Conservation (phyloP, 1,140 invertebrate species). For the Leptonema lineaticorne region DNA sequence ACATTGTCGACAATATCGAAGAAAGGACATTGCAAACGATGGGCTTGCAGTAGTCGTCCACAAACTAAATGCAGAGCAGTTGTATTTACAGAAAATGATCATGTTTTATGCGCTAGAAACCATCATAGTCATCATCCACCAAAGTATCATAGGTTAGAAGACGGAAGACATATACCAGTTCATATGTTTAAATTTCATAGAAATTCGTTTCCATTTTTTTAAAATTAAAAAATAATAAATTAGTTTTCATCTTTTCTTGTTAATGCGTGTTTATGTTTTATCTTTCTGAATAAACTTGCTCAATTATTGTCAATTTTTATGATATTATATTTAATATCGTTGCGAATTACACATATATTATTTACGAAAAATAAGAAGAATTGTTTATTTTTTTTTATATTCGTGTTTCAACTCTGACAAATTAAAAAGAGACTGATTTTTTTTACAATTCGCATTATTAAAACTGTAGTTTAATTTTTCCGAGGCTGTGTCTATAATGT, state of each 20-base stretch:
- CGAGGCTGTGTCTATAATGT: too few species aligned
- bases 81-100: constrained; percentile 30
- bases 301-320: background rate
- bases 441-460: too few species aligned
- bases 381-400: too few species aligned
- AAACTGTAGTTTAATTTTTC: too few species aligned
- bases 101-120: constrained; percentile 20
- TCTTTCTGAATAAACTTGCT: too few species aligned
- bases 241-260: background rate
- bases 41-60: constrained; percentile 10
- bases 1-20: background rate
- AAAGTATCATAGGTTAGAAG: background rate
- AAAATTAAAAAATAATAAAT: background rate
- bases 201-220: background rate
- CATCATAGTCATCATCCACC: constrained; percentile 22
- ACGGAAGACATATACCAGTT: background rate
- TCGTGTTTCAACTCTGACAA: too few species aligned
- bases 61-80: constrained; percentile 28
- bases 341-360: too few species aligned
- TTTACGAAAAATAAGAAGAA: too few species aligned
- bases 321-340: background rate
- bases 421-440: too few species aligned
- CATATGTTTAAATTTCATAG: background rate
- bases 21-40: constrained; percentile 7
- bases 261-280: too few species aligned